Conservation (phyloP, 2,113 vertebrate species). For the Ailuropoda melanoleuca region DNA sequence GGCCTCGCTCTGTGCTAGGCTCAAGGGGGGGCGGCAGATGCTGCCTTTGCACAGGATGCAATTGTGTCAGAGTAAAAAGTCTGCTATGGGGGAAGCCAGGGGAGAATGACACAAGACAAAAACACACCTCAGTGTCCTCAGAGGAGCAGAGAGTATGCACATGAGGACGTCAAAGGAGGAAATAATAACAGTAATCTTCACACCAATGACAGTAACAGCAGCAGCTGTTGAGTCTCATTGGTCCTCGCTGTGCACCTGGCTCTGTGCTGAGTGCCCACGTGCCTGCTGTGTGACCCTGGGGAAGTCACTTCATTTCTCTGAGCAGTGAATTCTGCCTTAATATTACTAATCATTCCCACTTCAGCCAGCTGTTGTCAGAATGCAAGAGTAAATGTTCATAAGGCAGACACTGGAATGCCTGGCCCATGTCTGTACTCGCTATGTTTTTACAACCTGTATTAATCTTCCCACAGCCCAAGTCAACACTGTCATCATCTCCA, state of each 20-base stretch:
- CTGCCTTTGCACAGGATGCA: not conserved
- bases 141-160: not conserved
- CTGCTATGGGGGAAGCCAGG: not conserved
- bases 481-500: not conserved
- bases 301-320: not conserved
- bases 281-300: not conserved
- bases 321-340: not conserved
- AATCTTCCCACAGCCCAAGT: not conserved
- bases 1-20: not conserved
- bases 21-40: no score
- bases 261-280: not conserved
- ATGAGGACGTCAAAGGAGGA: not conserved
- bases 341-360: not conserved
- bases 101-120: not conserved
- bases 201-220: not conserved
- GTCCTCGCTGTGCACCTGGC: not conserved
- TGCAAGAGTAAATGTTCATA: not conserved
- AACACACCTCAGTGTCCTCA: not conserved
- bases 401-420: not conserved
- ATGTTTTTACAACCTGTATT: not conserved
- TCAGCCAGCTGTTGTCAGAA: not conserved
- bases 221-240: not conserved
- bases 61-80: not conserved
- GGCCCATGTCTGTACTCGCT: accelerated
- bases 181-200: not conserved